These are phyloP conservation scores for Doryteuthis pealeii DNA, from an alignment of 1,140 invertebrate genomes.

Conservation along the genomic window DNA sequence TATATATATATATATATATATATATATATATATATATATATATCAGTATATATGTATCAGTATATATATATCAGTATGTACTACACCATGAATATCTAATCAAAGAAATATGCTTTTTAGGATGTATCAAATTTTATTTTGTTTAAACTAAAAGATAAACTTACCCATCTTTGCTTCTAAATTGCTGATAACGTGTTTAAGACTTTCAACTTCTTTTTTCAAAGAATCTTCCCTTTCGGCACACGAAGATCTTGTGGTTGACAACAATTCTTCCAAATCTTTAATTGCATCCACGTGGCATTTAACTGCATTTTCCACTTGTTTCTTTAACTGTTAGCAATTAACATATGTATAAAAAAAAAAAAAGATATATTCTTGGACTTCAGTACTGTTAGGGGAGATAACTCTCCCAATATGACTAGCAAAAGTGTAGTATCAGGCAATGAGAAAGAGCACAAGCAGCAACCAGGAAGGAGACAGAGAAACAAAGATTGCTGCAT, in stretches of 20 bases:
- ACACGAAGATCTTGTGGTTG: slow-evolving; percentile 31
- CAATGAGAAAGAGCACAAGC: too few relatives aligned
- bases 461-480: too few relatives aligned
- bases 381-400: not conserved
- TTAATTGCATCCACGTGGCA: slow-evolving; percentile 35
- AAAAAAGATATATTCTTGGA: not conserved
- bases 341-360: too few relatives aligned
- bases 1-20: too few relatives aligned
- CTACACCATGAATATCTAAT: too few relatives aligned
- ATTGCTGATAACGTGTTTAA: slow-evolving; percentile 50
- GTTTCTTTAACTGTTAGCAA: slow-evolving; percentile 37
- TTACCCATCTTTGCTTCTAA: slow-evolving; percentile 48
- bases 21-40: too few relatives aligned
- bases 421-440: not conserved
- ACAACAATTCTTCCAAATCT: slow-evolving; percentile 36
- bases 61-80: too few relatives aligned
- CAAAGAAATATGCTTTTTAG: too few relatives aligned
- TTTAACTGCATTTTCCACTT: slow-evolving; percentile 30
- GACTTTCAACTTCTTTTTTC: slow-evolving; percentile 42
- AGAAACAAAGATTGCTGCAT: too few relatives aligned
- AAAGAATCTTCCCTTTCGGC: slow-evolving; percentile 40
- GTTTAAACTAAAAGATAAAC: slow-evolving; percentile 3
- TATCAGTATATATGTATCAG: too few relatives aligned
- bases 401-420: not conserved
- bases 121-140: too few relatives aligned